Conservation (phyloP, 2,113 vertebrate species). For the Eonycteris spelaea region DNA sequence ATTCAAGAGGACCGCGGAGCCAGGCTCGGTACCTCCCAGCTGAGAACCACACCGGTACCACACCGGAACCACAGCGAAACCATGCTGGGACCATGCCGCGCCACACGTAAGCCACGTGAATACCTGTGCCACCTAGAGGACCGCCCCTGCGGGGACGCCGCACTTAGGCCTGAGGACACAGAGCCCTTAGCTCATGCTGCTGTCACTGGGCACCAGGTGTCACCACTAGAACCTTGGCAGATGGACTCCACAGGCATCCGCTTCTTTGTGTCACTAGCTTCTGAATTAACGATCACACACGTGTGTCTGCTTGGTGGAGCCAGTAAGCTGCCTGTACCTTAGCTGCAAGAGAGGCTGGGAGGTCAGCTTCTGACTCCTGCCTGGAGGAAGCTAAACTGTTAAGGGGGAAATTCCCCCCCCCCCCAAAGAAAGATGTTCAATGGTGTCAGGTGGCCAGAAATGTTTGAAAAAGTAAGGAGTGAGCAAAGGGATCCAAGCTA, state of each 20-base stretch:
- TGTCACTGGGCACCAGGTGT: neutral
- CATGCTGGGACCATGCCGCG: no score
- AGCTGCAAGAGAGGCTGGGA: neutral
- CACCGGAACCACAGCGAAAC: no score
- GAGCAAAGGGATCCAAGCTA: neutral
- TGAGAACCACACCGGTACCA: neutral
- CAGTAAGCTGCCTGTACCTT: neutral
- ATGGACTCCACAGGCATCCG: neutral
- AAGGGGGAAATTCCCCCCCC: neutral
- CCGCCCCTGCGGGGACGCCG: accelerated
- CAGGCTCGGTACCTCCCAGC: neutral
- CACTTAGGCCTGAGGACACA: neutral
- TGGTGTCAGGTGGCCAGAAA: neutral
- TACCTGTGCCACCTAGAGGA: no score
- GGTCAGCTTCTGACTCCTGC: neutral
- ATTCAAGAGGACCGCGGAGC: neutral
- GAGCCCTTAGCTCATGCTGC: neutral
- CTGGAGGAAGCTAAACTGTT: neutral
- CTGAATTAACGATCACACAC: neutral
- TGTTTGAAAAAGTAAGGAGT: neutral
- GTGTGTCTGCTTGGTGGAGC: neutral
- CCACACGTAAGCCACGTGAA: neutral
- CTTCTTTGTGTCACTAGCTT: neutral
- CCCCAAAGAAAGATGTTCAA: neutral
- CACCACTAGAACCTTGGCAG: neutral